Percentiles rank a stretch among this genome's conserved stretches.
Conservation (phyloP, 2,113 vertebrate species). For the Sylvia atricapilla region DNA sequence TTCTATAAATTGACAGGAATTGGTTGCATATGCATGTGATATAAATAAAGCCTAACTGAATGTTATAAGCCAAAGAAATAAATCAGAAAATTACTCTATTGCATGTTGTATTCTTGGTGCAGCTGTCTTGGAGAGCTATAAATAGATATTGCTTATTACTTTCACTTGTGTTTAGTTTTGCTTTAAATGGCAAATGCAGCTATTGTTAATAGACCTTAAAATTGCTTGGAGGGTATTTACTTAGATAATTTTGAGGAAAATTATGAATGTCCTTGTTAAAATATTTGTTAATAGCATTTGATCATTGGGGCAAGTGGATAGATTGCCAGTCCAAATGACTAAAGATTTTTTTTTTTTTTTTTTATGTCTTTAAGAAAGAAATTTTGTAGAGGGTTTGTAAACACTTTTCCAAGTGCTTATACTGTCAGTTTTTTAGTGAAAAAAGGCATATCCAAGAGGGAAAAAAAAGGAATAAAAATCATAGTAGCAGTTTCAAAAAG, state of each 20-base stretch:
- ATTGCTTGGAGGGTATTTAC: background rate
- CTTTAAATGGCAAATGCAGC: conserved; percentile 7
- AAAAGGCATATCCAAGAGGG: background rate
- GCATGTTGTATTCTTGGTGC: background rate
- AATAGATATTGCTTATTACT: background rate
- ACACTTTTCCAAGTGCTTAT: background rate
- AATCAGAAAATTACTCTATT: background rate
- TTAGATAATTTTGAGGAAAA: background rate
- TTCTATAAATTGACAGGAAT: background rate
- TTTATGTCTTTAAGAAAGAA: background rate
- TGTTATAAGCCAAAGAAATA: background rate
- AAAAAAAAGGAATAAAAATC: background rate
- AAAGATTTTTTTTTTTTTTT: background rate
- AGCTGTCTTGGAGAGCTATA: background rate
- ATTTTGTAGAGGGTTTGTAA: background rate
- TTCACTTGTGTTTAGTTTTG: background rate
- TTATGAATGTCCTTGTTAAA: background rate
- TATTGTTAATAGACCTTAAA: background rate
- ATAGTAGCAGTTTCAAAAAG: background rate
- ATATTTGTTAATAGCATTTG: background rate
- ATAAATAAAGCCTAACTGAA: conserved; percentile 20
- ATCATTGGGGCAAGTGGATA: background rate
- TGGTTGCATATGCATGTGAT: background rate
- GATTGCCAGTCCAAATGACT: background rate
- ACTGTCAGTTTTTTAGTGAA: background rate